Conservation (phyloP, 2,888 invertebrate genomes). For the Acrobasis consociella region DNA sequence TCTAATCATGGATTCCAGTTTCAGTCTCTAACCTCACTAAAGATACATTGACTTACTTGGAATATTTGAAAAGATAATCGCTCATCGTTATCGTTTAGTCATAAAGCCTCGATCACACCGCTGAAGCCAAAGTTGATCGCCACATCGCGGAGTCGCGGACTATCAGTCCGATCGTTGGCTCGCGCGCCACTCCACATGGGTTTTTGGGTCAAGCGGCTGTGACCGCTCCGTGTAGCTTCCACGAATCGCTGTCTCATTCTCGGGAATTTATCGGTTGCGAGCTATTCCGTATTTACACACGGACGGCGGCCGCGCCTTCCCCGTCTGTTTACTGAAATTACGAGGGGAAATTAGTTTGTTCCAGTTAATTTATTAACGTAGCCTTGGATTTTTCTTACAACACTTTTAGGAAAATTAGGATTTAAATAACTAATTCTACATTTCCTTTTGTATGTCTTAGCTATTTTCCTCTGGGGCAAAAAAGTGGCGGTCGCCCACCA, state of each 20-base stretch:
- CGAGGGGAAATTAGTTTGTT: neutral
- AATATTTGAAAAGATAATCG: no score
- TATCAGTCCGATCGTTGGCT: slow-evolving; percentile 68
- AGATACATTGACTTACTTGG: no score
- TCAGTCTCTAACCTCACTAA: no score
- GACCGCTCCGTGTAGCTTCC: slow-evolving; percentile 48
- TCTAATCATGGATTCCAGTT: no score
- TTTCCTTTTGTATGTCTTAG: no score
- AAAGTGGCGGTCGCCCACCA: no score
- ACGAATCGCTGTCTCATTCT: slow-evolving; percentile 45
- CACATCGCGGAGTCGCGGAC: slow-evolving; percentile 38
- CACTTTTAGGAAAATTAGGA: no score
- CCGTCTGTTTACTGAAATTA: neutral
- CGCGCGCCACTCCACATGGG: slow-evolving; percentile 49
- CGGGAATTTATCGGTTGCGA: slow-evolving; percentile 49
- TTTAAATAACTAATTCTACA: neutral
- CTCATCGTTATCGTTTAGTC: neutral
- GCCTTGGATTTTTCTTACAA: neutral
- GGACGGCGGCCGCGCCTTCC: neutral
- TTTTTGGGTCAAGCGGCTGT: slow-evolving; percentile 76
- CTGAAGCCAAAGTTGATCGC: no score
- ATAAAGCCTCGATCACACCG: neutral
- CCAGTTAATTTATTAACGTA: slow-evolving; percentile 3
- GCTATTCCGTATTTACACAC: slow-evolving; percentile 26
- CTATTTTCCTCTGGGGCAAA: no score